Base-by-base conservation (phyloP, 1,140 invertebrate genomes). In the Achatina immaculata region DNA sequence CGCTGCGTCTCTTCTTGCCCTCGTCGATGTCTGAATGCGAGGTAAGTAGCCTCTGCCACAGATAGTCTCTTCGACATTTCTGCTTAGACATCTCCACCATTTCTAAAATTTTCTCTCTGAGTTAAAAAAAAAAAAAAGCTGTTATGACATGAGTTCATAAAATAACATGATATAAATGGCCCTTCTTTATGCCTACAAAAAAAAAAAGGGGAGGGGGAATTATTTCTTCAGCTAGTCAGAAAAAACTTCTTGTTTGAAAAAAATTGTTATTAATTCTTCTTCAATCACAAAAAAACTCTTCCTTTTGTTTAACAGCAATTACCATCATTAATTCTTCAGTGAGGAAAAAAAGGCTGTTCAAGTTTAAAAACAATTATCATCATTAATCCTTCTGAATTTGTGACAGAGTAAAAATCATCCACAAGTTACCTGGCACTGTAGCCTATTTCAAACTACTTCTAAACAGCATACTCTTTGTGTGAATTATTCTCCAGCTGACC, bases 31-130 rank as follows among this genome's bases (percentile, higher is more conserved):
- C 55, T 11, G 83, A 91, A 78, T 84, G 89, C 86, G 89, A 92
- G 83, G 86, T 81, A 11, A 94, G 85, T 42, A 96, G 89, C 86
- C 94, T 93, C 82, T 95, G 94, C 95, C 95, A 96, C 0, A 95
- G 90, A 31, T 93, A 90, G 88, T 95, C 95, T 74, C 94, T 94
- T 72, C 94, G 90, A 89, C 95, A 96, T 85, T 95, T 94, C 16
- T 94, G 90, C 62, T 92, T 93, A 55, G 95, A 95, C 85, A 93
- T 92, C 1, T 93, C 90, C 0, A 95, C 93, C 92, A 95, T 94
- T 55, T 92, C 91, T 24, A 90, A 91, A 51, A 96, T 94, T 82
- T 94, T 93, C 11, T 85, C 78, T 65, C 88, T 90, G 78, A 14
- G 80, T 73, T 38, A 40, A 43, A 79, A 73, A 69, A 55, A 31